Evolutionary conservation across 2,888 invertebrate genomes (phyloP), one percentile per base, ranked within the genome.

Genomic region (Heliothis peltigera): DNA sequence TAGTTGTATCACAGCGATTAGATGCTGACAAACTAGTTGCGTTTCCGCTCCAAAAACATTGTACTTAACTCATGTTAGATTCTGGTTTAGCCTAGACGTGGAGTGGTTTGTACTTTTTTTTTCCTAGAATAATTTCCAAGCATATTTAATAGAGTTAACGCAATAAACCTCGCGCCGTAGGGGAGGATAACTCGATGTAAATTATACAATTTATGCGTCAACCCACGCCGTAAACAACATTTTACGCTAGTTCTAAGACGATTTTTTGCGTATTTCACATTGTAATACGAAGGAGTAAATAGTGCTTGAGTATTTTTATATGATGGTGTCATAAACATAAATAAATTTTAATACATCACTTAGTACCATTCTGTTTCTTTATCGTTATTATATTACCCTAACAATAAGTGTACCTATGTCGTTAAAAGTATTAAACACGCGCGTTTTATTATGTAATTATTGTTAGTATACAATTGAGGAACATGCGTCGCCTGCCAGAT

Each of bases 141-240:
- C 57, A 66, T 58, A 64, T 68, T 71, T 68, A 81, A 73, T 66
- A 76, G 25, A 64, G 60, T 58, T 69, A 76, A 74, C 70, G 74
- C 58, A 74, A 72, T 77, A 74, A 70, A 59, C 71, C 58, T 56
- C 28, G 52, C 55, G 70, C 56, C 51, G 51, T 81, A 69, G 62
- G 70, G 74, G 64, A 69, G 64, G 68, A 77, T 80, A 77, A 77
- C 75, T 77, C 53, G 66, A 77, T 74, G 70, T 68, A 80, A 80
- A 77, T 82, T 75, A 80, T 71, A 81, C 65, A 83, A 81, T 72
- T 83, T 79, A 68, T 65, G 60, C 75, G 59, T 62, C 72, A 62
- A 71, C 42, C 61, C 48, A 55, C 70, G 66, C n/a, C 54, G 76
- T 63, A 79, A 76, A 81, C 79, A 72, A 75, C 69, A 73, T 81